Conservation (phyloP, 2,113 vertebrate species). For the Periophthalmus modestus region DNA sequence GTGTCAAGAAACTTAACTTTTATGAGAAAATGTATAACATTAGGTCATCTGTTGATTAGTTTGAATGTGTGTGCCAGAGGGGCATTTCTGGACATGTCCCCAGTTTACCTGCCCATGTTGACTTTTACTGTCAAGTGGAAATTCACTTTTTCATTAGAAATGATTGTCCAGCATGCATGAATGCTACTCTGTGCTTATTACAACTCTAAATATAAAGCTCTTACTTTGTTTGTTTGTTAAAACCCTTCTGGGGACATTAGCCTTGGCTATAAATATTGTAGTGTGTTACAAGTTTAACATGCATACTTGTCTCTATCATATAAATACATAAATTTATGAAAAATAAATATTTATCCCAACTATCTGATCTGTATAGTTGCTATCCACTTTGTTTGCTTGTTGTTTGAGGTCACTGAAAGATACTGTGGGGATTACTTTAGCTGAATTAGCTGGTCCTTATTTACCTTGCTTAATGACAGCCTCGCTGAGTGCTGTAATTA, state of each 20-base stretch:
- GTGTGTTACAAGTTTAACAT: no score
- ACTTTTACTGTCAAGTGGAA: background rate
- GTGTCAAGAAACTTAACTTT: conserved; percentile 9
- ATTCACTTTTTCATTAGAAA: background rate
- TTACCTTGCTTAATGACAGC: conserved; percentile 9
- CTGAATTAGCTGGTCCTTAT: conserved; percentile 11
- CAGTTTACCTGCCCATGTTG: background rate
- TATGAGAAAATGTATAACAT: background rate
- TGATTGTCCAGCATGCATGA: background rate
- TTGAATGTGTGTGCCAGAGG: background rate
- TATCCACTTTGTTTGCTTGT: background rate
- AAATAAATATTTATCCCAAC: background rate
- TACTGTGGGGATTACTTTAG: conserved; percentile 25
- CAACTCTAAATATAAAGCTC: no score
- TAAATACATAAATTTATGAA: background rate
- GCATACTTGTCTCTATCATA: no score
- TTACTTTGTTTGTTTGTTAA: no score
- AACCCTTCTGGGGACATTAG: no score
- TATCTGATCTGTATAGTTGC: no score
- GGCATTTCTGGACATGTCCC: background rate
- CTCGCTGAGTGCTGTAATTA: background rate
- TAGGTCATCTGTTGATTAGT: conserved; percentile 4
- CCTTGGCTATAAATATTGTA: no score
- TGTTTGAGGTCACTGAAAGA: background rate
- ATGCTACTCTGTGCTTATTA: background rate